phyloP scores from a whole-genome alignment of 2,113 vertebrate genomes.

The Emydocephalus ijimae region DNA sequence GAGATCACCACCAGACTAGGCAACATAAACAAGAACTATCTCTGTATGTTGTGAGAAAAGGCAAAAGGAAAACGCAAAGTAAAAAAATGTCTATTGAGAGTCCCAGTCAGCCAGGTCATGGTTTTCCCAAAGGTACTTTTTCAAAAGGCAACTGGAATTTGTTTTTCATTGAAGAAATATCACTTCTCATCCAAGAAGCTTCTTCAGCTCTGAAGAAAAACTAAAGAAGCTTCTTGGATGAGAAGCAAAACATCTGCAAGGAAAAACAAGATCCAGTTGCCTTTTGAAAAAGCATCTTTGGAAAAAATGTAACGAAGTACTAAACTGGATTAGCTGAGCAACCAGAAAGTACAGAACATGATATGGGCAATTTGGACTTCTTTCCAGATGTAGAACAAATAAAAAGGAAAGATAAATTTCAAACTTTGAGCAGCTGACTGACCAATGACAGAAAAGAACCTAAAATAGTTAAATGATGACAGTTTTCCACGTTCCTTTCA shows the following conservation, averaged over 20 bases:
- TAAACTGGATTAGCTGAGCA: neutral
- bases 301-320: neutral
- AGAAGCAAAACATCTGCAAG: neutral
- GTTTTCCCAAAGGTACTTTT: neutral
- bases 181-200: neutral
- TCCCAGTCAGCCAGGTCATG: neutral
- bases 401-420: neutral
- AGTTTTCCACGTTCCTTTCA: neutral
- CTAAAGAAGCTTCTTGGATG: neutral
- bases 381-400: neutral
- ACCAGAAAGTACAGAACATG: neutral
- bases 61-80: neutral
- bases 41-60: neutral
- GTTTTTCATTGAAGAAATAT: neutral
- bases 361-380: neutral
- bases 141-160: neutral
- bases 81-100: neutral
- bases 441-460: neutral
- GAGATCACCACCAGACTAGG: neutral
- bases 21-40: neutral
- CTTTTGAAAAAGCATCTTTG: neutral
- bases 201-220: neutral
- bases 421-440: neutral
- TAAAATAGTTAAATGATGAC: neutral
- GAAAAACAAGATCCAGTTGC: too few relatives aligned